Evolutionary conservation across 2,888 invertebrate genomes (phyloP).

Genomic region (Zeuzera pyrina): DNA sequence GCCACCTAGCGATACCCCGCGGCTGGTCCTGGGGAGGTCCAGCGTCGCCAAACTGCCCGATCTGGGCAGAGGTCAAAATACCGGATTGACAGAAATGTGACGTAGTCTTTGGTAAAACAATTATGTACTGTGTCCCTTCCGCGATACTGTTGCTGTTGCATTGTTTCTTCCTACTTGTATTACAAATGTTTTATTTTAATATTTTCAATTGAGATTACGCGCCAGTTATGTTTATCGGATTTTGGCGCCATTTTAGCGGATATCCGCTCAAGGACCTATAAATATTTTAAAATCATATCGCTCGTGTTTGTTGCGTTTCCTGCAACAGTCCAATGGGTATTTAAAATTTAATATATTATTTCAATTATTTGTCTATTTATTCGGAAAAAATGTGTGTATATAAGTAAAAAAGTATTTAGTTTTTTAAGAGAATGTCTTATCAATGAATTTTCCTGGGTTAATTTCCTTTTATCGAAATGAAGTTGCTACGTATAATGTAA

Average conservation of each 20-base stretch:
- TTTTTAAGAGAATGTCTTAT: no score
- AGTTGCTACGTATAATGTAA: no score
- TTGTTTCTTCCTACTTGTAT: slow-evolving; percentile 27
- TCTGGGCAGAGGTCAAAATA: slow-evolving; percentile 79
- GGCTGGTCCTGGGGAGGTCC: slow-evolving; percentile 89
- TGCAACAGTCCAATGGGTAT: no score
- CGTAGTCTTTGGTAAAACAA: slow-evolving; percentile 16
- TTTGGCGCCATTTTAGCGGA: slow-evolving; percentile 25
- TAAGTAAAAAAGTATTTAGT: no score
- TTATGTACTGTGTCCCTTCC: slow-evolving; percentile 23
- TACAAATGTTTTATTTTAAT: slow-evolving; percentile 16
- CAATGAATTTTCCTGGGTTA: no score
- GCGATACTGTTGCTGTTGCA: slow-evolving; percentile 29
- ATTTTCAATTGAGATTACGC: slow-evolving; percentile 23
- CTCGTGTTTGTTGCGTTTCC: no score
- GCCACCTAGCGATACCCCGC: slow-evolving; percentile 85
- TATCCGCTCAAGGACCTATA: no score
- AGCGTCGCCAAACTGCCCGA: slow-evolving; percentile 81
- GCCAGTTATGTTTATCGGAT: slow-evolving; percentile 27
- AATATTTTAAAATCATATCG: no score
- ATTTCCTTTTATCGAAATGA: no score
- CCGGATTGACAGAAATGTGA: slow-evolving; percentile 49
- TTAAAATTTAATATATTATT: no score
- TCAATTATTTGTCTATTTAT: no score
- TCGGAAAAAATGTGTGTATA: no score